Conservation (phyloP, 2,888 invertebrate genomes). For the Noctua janthina region DNA sequence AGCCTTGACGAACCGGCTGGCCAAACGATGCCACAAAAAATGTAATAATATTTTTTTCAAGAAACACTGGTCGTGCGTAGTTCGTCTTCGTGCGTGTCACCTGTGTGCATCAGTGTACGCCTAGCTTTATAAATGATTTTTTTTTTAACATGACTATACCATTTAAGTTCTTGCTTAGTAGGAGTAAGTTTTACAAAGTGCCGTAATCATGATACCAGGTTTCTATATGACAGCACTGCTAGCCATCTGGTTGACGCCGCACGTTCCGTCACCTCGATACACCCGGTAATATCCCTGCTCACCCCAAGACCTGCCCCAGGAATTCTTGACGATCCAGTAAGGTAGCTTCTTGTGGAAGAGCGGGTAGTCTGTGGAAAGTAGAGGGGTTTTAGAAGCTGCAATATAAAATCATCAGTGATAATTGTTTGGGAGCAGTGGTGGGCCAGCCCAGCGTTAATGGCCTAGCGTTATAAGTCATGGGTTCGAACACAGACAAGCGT, state of each 20-base stretch:
- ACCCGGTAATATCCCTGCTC: slow-evolving; percentile 98
- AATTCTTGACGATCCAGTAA: slow-evolving; percentile 98
- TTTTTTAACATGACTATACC: neutral
- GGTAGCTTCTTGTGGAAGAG: slow-evolving; percentile 95
- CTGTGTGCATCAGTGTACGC: neutral
- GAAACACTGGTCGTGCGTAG: neutral
- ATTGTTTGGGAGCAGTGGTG: neutral
- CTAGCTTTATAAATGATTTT: neutral
- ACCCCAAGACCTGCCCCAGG: slow-evolving; percentile 98
- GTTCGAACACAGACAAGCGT: too few relatives aligned
- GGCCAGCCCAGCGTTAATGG: neutral
- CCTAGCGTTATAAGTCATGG: too few relatives aligned
- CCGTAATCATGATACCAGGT: neutral
- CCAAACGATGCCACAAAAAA: neutral
- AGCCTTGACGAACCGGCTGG: neutral
- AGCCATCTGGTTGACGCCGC: slow-evolving; percentile 97
- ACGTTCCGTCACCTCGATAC: slow-evolving; percentile 98
- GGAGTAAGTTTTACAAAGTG: neutral
- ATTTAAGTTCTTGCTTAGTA: neutral
- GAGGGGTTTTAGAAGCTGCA: neutral
- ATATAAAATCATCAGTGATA: neutral
- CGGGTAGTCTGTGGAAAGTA: slow-evolving; percentile 91
- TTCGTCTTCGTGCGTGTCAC: neutral
- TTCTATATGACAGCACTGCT: slow-evolving; percentile 93
- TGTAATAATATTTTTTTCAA: neutral